Evolutionary conservation across 2,797 vertebrate species (phyloP), one percentile per base, ranked within the genome.

Genomic region (Phrynocephalus forsythii): DNA sequence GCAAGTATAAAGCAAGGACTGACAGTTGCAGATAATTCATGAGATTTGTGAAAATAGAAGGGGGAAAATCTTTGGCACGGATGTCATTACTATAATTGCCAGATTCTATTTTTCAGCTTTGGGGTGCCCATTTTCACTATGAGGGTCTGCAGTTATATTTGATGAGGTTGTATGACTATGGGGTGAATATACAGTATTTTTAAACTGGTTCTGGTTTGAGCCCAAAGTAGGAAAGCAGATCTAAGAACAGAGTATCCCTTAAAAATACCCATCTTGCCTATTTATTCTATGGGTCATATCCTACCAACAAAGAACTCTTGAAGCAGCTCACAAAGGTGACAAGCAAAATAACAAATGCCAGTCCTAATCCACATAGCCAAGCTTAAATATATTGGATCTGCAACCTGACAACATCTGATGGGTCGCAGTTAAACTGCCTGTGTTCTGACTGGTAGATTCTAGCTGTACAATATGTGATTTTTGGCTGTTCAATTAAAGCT

Each of bases 1-100:
- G 79, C 78, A 38, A 18, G 7, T 87, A 86, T 79, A 73, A 88
- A 76, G 15, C 63, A 67, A 26, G 78, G 83, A 10, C 16, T 16
- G 15, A 3, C 48, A 44, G 56, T 76, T 92, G 26, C 79, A 79
- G 16, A 48, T 30, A 85, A 28, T 63, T 78, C 13, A 30, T 76
- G 63, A 79, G 82, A 4, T 16, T 83, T 84, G 72, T 38, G 28
- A 63, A 83, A 60, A 73, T 1, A 71, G 78, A 75, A 15, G 38
- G 15, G 28, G 76, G 79, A 71, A 6, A 10, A 3, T 66, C 0
- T 77, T 67, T 66, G n/a, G 26, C 69, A 63, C 6, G 81, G 24
- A 72, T 38, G 33, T 72, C 28, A 63, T 80, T 60, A 60, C 2
- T 44, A 44, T 79, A 60, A 71, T 79, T 26, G 26, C 44, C 18